Conservation (phyloP, 2,797 vertebrate species). For the Esox lucius region DNA sequence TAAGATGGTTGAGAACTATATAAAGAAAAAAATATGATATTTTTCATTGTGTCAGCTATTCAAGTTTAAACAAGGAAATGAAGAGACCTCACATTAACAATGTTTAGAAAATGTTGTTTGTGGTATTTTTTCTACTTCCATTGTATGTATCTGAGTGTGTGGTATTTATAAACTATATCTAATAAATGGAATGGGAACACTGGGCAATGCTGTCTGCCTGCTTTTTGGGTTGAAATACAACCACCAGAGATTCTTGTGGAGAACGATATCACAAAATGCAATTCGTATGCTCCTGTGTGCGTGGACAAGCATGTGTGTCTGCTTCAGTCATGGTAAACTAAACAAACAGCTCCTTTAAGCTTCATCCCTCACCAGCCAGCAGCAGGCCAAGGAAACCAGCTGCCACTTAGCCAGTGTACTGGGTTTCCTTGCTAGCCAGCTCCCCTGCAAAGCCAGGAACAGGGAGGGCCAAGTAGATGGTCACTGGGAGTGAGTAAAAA, state of each 20-base stretch:
- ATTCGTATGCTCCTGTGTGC: slow-evolving; percentile 5
- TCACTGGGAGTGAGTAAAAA: too few relatives aligned
- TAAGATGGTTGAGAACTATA: slow-evolving; percentile 59
- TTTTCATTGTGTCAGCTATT: slow-evolving; percentile 63
- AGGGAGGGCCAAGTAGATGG: not conserved
- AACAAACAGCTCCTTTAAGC: not conserved
- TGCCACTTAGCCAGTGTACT: not conserved
- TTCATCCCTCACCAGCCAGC: not conserved
- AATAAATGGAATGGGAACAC: slow-evolving; percentile 75
- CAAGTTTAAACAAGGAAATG: slow-evolving; percentile 52
- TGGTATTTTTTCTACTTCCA: slow-evolving; percentile 75
- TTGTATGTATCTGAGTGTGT: slow-evolving; percentile 70
- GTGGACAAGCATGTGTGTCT: not conserved
- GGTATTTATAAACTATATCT: slow-evolving; percentile 74
- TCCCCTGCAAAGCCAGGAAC: not conserved
- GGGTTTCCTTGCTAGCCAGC: not conserved
- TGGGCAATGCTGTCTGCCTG: slow-evolving; percentile 15
- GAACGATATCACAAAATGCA: not conserved
- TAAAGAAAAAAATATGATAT: slow-evolving; percentile 38
- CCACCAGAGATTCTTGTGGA: not conserved
- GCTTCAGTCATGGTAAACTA: not conserved
- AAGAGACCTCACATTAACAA: slow-evolving; percentile 66
- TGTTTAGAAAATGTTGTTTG: slow-evolving; percentile 61
- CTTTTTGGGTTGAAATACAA: not conserved
- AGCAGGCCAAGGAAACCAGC: not conserved